phyloP scores from a whole-genome alignment of 1,140 invertebrate genomes.

The Caenorhabditis brenneri region DNA sequence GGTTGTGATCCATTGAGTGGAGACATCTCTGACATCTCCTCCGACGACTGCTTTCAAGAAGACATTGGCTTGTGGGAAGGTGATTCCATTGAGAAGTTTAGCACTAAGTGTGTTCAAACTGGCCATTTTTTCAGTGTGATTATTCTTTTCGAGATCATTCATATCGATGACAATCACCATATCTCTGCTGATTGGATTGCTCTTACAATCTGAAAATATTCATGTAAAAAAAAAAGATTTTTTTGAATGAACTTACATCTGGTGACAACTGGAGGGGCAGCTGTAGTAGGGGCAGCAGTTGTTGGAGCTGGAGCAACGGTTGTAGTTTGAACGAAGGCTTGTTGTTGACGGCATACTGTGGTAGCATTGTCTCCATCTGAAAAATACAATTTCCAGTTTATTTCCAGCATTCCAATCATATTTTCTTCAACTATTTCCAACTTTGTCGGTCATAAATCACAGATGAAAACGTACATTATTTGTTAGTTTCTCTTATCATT shows the following conservation, averaged over 20 bases:
- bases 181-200: background rate
- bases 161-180: conserved; percentile 7
- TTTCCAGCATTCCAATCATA: background rate
- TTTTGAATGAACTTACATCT: background rate
- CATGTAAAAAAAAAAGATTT: background rate
- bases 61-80: background rate
- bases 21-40: background rate
- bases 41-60: background rate
- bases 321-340: background rate
- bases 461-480: background rate
- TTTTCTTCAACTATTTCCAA: background rate
- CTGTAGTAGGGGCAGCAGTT: background rate
- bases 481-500: background rate
- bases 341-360: conserved; percentile 3
- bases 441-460: conserved; percentile 1
- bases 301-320: background rate
- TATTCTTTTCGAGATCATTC: background rate
- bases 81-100: background rate
- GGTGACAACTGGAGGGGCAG: background rate
- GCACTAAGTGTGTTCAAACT: background rate
- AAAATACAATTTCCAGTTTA: background rate
- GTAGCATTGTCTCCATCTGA: conserved; percentile 21
- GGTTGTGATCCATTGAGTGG: background rate
- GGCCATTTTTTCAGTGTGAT: conserved; percentile 20
- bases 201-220: background rate